phyloP scores from a whole-genome alignment of 2,888 invertebrate species.

The Drosophila affinis region DNA sequence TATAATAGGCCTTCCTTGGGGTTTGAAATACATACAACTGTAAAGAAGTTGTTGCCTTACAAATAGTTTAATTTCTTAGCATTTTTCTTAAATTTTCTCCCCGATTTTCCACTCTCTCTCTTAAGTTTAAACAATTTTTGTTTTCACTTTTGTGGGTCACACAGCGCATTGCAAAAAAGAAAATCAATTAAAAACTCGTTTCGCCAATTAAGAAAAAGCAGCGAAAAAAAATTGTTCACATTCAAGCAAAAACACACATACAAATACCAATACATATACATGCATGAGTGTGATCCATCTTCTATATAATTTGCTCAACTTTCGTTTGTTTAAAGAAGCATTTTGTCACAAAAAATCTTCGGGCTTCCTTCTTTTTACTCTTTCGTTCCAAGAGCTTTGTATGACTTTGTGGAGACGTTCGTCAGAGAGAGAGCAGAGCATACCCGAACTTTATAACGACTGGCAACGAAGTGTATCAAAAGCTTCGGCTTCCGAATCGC shows the following conservation, averaged over 20 bases:
- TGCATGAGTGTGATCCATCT: constrained; percentile 9
- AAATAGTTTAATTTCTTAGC: background rate
- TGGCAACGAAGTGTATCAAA: background rate
- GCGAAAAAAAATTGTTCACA: background rate
- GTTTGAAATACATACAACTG: too few species aligned
- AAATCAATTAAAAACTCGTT: constrained; percentile 56
- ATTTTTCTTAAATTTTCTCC: background rate
- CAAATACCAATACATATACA: background rate
- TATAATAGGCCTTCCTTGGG: background rate
- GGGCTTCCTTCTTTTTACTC: constrained; percentile 8
- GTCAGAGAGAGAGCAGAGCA: background rate
- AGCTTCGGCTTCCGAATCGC: constrained; percentile 6
- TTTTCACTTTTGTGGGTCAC: constrained; percentile 46
- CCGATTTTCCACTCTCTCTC: background rate
- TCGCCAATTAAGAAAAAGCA: constrained; percentile 33
- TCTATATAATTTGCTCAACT: constrained; percentile 31
- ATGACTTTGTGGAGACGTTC: background rate
- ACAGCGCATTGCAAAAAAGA: constrained; percentile 19
- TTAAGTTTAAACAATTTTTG: constrained; percentile 7
- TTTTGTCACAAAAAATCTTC: constrained; percentile 34
- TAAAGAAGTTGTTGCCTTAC: background rate
- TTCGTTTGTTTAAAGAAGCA: constrained; percentile 25
- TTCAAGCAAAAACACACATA: background rate
- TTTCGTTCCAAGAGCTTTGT: rapidly evolving
- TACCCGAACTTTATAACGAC: too few species aligned